A percentile compares a stretch with the other conserved stretches of the same genome.
These are phyloP conservation scores for Pammene fasciana DNA, from an alignment of 2,888 invertebrate species.

Conservation along the genomic window DNA sequence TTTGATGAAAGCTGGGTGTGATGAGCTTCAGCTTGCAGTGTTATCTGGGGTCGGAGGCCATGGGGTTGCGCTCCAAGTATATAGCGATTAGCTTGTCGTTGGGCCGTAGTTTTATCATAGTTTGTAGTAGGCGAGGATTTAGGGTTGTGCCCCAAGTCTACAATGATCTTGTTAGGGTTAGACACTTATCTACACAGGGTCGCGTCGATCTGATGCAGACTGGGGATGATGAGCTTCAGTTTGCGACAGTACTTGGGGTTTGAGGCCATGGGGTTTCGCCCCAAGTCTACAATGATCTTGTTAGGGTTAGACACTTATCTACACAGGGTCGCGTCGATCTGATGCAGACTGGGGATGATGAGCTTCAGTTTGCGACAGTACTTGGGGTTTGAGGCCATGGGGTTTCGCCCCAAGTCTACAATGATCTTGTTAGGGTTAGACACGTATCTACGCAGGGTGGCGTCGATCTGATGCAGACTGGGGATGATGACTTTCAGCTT, in stretches of 20 bases:
- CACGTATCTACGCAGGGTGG: constrained; percentile 91
- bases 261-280: constrained; percentile 87
- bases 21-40: too few relatives aligned
- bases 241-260: constrained; percentile 59
- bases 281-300: constrained; percentile 90
- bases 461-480: constrained; percentile 94
- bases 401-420: not conserved
- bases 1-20: too few relatives aligned
- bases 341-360: constrained; percentile 91
- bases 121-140: too few relatives aligned
- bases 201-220: too few relatives aligned
- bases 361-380: constrained; percentile 96
- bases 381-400: constrained; percentile 61
- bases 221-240: too few relatives aligned
- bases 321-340: constrained; percentile 98
- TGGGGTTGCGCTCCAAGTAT: too few relatives aligned
- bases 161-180: too few relatives aligned
- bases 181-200: too few relatives aligned
- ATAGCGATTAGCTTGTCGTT: too few relatives aligned
- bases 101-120: too few relatives aligned
- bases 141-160: too few relatives aligned
- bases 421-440: constrained; percentile 61
- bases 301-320: constrained; percentile 74
- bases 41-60: too few relatives aligned
- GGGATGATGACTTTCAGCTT: constrained; percentile 91